phyloP scores from a whole-genome alignment of 2,888 invertebrate species.

The Ctenicera cuprea region DNA sequence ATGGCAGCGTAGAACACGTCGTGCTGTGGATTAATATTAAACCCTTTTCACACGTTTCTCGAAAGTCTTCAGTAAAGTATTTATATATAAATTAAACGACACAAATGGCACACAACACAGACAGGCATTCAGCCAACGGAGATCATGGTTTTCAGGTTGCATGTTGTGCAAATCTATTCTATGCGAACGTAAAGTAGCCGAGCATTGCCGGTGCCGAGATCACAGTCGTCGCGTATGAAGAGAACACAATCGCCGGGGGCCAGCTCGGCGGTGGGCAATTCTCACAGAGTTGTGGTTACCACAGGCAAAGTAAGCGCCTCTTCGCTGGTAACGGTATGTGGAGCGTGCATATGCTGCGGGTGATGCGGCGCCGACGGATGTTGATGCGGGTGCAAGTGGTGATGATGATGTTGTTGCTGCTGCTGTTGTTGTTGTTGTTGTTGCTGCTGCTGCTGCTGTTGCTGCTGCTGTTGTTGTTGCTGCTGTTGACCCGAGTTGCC shows the following conservation, averaged over 20 bases:
- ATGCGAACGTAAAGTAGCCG: constrained; percentile 72
- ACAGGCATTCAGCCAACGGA: constrained; percentile 62
- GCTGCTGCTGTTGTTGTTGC: constrained; percentile 67
- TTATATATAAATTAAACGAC: constrained; percentile 56
- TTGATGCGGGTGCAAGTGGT: constrained; percentile 71
- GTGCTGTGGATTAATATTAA: constrained; percentile 48
- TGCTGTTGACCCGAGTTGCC: constrained; percentile 62
- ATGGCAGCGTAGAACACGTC: constrained; percentile 61
- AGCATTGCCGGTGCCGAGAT: constrained; percentile 70
- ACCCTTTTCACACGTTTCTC: constrained; percentile 50
- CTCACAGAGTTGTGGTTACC: constrained; percentile 75
- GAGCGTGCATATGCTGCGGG: constrained; percentile 66
- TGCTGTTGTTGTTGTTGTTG: constrained; percentile 65
- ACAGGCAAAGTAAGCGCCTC: constrained; percentile 70
- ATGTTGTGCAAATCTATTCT: constrained; percentile 63
- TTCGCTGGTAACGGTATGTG: constrained; percentile 69
- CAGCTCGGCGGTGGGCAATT: constrained; percentile 75
- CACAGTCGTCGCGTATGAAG: constrained; percentile 72
- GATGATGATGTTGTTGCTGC: constrained; percentile 72
- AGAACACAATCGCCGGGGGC: constrained; percentile 73
- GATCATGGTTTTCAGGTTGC: constrained; percentile 63
- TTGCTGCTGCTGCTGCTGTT: constrained; percentile 66
- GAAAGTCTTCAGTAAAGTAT: constrained; percentile 39
- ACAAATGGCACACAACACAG: constrained; percentile 63
- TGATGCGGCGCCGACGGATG: constrained; percentile 68